Evolutionary conservation across 2,113 vertebrate species (phyloP).

Genomic region (Apteryx owenii): DNA sequence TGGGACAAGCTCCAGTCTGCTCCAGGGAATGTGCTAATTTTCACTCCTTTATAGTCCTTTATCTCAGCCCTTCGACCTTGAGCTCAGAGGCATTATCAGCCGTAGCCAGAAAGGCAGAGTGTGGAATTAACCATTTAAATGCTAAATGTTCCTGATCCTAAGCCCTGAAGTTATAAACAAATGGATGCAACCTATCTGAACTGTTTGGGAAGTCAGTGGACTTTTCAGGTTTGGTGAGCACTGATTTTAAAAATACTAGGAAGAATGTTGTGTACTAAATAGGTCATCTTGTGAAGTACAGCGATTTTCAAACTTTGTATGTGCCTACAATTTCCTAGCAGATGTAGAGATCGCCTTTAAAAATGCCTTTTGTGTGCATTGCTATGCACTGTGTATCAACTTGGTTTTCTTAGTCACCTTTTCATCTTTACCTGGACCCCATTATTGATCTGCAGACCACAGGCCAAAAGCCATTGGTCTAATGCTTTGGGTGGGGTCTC

Average conservation of each 20-base stretch:
- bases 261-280: background rate
- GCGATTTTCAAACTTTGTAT: background rate
- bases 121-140: constrained; percentile 46
- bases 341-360: background rate
- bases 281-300: background rate
- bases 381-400: background rate
- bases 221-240: background rate
- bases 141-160: background rate
- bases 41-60: constrained; percentile 63
- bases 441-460: background rate
- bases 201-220: background rate
- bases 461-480: background rate
- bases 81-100: constrained; percentile 41
- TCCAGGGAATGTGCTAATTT: constrained; percentile 70
- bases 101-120: constrained; percentile 37
- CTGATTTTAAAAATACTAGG: background rate
- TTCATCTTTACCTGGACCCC: background rate
- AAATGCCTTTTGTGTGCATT: background rate
- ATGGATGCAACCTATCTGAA: background rate
- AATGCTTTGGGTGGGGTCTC: background rate
- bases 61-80: constrained; percentile 70
- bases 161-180: background rate
- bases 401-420: background rate
- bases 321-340: background rate
- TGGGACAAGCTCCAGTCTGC: constrained; percentile 51